Evolutionary conservation across 2,888 invertebrate species (phyloP), one percentile per base, ranked within the genome.

Genomic region (Ophion slaviceki): DNA sequence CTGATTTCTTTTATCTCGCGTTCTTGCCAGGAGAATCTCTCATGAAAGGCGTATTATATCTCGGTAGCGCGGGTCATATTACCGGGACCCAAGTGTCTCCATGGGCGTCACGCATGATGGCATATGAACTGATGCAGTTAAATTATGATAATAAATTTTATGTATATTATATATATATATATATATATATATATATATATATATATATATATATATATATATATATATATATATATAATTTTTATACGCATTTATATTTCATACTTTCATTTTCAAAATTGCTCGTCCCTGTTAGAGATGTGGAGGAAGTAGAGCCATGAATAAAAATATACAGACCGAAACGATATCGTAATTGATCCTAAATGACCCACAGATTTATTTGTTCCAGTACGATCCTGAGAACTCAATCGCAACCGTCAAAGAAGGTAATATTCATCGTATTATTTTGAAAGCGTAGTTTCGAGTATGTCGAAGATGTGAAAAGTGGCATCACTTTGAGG

Each of bases 321-420:
- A 79, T 71, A 70, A 77, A 70, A 77, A 71, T 71, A 72, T 84
- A 57, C 61, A 80, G 70, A 84, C 57, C 59, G 40, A 40, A 80
- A 74, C 68, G 11, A 59, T 40, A 68, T 77, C 28, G 20, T 61
- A 59, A 72, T 82, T 28, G 28, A 67, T 66, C 67, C 90, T 89
- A 53, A 82, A 24, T 82, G 4, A 79, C 28, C 40, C 64, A 11
- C 47, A 36, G 17, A 87, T 88, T 90, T 89, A 90, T 88, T 89
- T 91, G 89, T 95, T 94, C 72, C 94, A 97, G 96, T 96, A 96
- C 87, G 96, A 96, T 93, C 96, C 96, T 85, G 96, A 96, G 74
- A 97, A 97, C 92, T 96, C 97, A 88, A 96, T 97, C 95, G 97
- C 97, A 91, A 96, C 97, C 93, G 97, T 97, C 95, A 97, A 97